Percentiles rank a stretch among this genome's conserved stretches.
Conservation (phyloP, 2,113 vertebrate genomes). For the Sus scrofa region DNA sequence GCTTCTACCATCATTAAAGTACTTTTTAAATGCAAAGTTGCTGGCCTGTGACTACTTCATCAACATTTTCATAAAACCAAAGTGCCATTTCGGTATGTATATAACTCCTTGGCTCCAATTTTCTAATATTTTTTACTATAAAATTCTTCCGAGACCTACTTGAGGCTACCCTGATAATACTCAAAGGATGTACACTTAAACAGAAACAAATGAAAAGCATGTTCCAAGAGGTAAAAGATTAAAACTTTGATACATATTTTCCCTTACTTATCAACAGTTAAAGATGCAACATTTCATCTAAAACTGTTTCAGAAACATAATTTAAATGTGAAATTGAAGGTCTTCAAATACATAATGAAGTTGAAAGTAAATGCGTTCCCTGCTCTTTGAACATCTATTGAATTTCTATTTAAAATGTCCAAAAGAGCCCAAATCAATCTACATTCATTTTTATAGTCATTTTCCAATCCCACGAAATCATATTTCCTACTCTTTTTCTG, state of each 20-base stretch:
- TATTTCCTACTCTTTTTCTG: not conserved
- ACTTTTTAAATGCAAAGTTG: not conserved
- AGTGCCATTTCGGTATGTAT: not conserved
- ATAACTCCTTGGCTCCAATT: constrained; percentile 2
- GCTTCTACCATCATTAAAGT: not conserved
- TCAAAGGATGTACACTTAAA: not conserved
- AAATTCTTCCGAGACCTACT: not conserved
- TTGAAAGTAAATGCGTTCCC: not conserved
- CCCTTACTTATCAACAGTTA: not conserved
- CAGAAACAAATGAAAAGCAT: not conserved
- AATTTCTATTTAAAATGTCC: constrained; percentile 47
- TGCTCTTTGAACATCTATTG: not conserved
- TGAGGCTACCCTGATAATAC: not conserved
- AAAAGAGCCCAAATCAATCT: not conserved
- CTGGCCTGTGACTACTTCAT: not conserved
- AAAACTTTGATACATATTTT: not conserved
- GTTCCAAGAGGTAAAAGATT: not conserved
- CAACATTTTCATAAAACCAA: constrained; percentile 60
- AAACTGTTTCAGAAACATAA: constrained; percentile 27
- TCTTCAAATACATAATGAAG: not conserved
- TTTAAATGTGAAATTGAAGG: constrained; percentile 4
- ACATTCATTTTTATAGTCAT: constrained; percentile 7
- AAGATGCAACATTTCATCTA: not conserved
- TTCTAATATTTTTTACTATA: constrained; percentile 5
- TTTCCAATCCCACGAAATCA: constrained; percentile 27